Base-by-base conservation (phyloP, 2,113 vertebrate genomes). In the Himantopus leucocephalus region DNA sequence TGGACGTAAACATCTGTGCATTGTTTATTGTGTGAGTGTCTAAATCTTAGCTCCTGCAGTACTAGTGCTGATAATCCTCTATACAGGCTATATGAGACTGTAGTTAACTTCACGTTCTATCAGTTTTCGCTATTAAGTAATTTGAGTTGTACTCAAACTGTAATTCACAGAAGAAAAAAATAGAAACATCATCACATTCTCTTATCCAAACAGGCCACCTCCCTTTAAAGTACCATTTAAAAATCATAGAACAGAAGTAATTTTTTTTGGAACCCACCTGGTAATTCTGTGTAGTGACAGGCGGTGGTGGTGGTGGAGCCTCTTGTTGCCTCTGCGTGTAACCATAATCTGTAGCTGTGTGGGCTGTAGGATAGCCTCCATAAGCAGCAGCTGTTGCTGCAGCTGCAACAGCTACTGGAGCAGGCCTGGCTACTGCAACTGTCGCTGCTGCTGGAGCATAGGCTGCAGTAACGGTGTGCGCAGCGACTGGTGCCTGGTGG, bases 241-340 rank as follows among this genome's bases (percentile, higher is more conserved):
- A 84, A 80, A 68, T 5, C 24, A 35, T 35, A 35, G 35, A 35
- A 41, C 19, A 22, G 13, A 47, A 68, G 6, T 56, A 23, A 15
- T 13, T 24, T 12, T 10, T 59, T 41, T 63, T 74, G 35, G 35
- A 90, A 64, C 94, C 27, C 6, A 86, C 99, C 99, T 99, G 99
- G 96, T 99, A 99, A 96, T 99, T 99, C 94, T 99, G 99, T 0
- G 99, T 99, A 77, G 99, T 99, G 96, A 99, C 99, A 2, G 99
- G 99, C 15, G 99, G 99, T 2, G 99, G 99, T 5, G 99, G 99
- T 1, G 99, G 99, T 1, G 99, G 99, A 43, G 99, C 99, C 96
- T 99, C 99, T 32, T 99, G 99, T 48, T 99, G 99, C 22, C 99
- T 98, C 88, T 99, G 99, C 0, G 99, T 98, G 56, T 99, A 99